A percentile compares a stretch with the other conserved stretches of the same genome.
phyloP scores from a whole-genome alignment of 2,888 invertebrate species.

The Labia minor region DNA sequence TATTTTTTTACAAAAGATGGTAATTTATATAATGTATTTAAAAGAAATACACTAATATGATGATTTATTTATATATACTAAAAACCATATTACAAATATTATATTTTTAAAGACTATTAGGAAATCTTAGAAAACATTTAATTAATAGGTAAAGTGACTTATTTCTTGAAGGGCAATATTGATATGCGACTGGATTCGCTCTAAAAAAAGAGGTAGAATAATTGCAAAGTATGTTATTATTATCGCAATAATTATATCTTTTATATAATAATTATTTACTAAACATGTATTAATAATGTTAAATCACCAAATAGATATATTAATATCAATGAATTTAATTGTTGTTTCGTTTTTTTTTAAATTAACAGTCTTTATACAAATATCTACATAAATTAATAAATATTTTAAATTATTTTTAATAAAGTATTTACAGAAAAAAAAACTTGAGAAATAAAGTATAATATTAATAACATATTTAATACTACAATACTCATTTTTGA shows the following conservation, averaged over 20 bases:
- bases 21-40: no score
- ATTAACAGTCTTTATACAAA: conserved; percentile 7
- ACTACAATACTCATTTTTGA: not conserved
- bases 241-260: not conserved
- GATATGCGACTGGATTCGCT: not conserved
- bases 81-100: not conserved
- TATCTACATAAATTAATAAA: conserved; percentile 7
- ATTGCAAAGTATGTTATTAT: not conserved
- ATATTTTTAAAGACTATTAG: not conserved
- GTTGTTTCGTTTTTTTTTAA: not conserved
- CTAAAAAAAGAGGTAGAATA: not conserved
- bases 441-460: not conserved
- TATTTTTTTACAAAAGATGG: no score
- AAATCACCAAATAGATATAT: not conserved
- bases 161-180: not conserved
- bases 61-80: conserved; percentile 3
- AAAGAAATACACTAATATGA: not conserved
- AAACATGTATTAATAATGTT: not conserved
- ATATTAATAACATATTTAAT: not conserved
- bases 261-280: not conserved
- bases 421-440: not conserved
- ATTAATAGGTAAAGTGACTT: not conserved
- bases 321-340: not conserved
- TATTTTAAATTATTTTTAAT: not conserved
- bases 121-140: not conserved